Evolutionary conservation across 2,888 invertebrate species (phyloP), one percentile per base, ranked within the genome.

Genomic region (Mactromeris polynyma): DNA sequence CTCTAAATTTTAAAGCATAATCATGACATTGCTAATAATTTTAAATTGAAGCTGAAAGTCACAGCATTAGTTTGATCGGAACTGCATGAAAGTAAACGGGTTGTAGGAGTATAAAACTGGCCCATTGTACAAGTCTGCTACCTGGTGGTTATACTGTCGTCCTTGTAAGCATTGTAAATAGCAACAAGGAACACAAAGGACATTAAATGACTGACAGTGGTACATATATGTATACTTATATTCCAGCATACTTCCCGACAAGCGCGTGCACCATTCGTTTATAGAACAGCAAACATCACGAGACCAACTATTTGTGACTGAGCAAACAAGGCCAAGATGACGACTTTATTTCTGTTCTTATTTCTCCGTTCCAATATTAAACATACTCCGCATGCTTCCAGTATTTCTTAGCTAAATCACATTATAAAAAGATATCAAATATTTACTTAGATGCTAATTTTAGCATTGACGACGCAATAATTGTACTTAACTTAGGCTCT

Each of bases 301-400:
- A n/a, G 26, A 64, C 58, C 0, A 26, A 1, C 58, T 26, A 64
- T 64, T 64, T 64, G 26, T 26, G 26, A 64, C 21, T 64, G 58
- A 64, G 7, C 58, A 64, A 64, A 64, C 26, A 64, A 64, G 58
- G 58, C 58, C 58, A 64, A 64, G 58, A 64, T 26, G n/a, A n/a
- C 2, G 26, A n/a, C 26, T 9, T 26, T 64, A 64, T 64, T 26
- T 64, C 11, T n/a, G 58, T 64, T 26, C n/a, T 64, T 64, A n/a
- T 6, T 64, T 64, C n/a, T 6, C 9, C 26, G 21, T 58, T 58
- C n/a, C n/a, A 19, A n/a, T 58, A 58, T 58, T 58, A 2, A 58
- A 64, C 26, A 64, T 64, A 26, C 58, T 64, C 58, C 7, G 58
- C 58, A n/a, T 26, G 58, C 11, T 64, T n/a, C 58, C 26, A 64